Percentiles rank a stretch among this genome's conserved stretches.
Conservation (phyloP, 1,140 invertebrate species). For the Bicyclus anynana region DNA sequence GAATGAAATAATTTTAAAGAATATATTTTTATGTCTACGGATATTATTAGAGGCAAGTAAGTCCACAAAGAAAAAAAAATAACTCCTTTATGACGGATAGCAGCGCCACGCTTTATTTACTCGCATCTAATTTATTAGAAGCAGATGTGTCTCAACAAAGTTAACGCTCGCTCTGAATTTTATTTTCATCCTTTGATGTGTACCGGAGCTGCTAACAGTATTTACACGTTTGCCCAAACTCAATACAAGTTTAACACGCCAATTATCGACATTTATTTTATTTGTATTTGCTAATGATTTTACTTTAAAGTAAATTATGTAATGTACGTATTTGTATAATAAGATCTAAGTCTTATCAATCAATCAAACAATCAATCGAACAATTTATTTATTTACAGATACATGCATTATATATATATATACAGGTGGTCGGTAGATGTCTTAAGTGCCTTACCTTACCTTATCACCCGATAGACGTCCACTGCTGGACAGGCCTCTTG, state of each 20-base stretch:
- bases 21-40: not conserved
- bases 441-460: too few species aligned
- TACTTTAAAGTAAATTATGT: too few species aligned
- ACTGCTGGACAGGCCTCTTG: too few species aligned
- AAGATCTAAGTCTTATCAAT: too few species aligned
- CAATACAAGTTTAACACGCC: not conserved
- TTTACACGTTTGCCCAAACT: not conserved
- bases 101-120: conserved; percentile 41
- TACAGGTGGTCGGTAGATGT: too few species aligned
- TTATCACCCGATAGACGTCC: too few species aligned
- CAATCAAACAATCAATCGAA: too few species aligned
- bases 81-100: conserved; percentile 1
- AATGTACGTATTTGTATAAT: too few species aligned
- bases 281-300: not conserved
- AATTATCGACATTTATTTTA: not conserved
- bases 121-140: conserved; percentile 20
- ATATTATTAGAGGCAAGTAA: not conserved
- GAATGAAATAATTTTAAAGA: not conserved
- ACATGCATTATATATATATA: too few species aligned
- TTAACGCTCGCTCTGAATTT: conserved; percentile 33
- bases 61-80: not conserved
- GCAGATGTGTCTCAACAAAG: conserved; percentile 7
- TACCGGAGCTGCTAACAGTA: conserved; percentile 29
- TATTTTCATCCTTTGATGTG: conserved; percentile 56
- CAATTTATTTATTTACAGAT: too few species aligned